Base-by-base conservation (phyloP, 92 coral and sea anemone species). In the Isaurus tuberculatus region DNA sequence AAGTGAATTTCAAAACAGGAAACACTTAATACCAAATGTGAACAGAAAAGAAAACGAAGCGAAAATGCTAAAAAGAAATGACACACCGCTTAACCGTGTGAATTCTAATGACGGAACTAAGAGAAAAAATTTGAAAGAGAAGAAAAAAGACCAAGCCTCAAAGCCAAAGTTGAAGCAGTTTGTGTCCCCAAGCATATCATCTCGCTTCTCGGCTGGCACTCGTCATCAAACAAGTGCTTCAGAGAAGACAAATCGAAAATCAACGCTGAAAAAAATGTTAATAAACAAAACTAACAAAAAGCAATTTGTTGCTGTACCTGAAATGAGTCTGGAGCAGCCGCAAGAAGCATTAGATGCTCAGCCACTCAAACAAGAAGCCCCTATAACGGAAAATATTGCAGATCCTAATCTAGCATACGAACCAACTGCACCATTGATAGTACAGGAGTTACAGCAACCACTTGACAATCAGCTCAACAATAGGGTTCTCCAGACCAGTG, bases 1-100 rank as follows among this genome's bases (percentile, higher is more conserved):
- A 43, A 84, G 83, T 80, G 94, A 93, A 32, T 79, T 91, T 9
- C 93, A 92, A 42, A 81, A 86, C 23, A 80, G 90, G 43, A 93
- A 93, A 19, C 84, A 91, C 31, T 27, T 68, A 8, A 91, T 91
- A 71, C 94, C 92, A 37, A 65, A 46, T 16, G 80, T 22, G 15
- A n/a, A 49, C 0, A 80, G 55, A 27, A 42, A 25, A 10, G 70
- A 42, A 29, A 70, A 40, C 16, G 20, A 83, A 8, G 40, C 79
- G 53, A 68, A 72, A 43, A 58, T 42, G 1, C 20, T 36, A 13
- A 11, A 17, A 22, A 30, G 27, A 25, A 25, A 53, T 11, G 10
- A 23, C 81, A 15, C 20, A 2, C 20, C 29, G n/a, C 70, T 11
- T 46, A 64, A 30, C 44, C 26, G 27, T 55, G 13, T 75, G 48